phyloP scores from a whole-genome alignment of 2,797 vertebrate species.

The Anguilla anguilla region DNA sequence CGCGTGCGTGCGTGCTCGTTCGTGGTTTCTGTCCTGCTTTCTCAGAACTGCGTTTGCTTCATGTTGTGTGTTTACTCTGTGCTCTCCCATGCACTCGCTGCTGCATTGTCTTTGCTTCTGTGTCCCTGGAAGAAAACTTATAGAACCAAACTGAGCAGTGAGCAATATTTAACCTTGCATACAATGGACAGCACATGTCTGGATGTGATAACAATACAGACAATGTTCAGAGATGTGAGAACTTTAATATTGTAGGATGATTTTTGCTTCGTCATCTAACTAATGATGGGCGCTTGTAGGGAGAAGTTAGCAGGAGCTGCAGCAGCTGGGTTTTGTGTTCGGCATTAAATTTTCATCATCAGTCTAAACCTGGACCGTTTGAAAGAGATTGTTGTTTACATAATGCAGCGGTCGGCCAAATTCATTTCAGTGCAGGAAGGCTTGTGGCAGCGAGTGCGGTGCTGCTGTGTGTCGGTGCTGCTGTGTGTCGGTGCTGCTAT shows the following conservation, averaged over 20 bases:
- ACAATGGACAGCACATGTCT: neutral
- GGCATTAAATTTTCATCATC: neutral
- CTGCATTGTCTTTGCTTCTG: neutral
- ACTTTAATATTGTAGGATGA: neutral
- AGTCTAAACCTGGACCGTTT: neutral
- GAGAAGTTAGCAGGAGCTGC: neutral
- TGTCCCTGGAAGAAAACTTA: neutral
- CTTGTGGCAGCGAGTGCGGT: neutral
- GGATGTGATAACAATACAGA: neutral
- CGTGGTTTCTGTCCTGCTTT: neutral
- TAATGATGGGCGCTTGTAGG: too few relatives aligned
- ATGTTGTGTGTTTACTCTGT: conserved; percentile 52
- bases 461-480: neutral
- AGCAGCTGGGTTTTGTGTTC: neutral
- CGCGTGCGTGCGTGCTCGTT: neutral
- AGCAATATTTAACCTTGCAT: neutral
- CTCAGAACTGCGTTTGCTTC: conserved; percentile 41
- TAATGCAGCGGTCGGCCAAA: neutral
- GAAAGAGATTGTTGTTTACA: neutral
- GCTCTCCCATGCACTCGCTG: conserved; percentile 46
- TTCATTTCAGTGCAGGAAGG: neutral
- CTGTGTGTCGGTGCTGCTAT: neutral
- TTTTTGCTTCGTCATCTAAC: neutral
- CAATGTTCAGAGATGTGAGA: neutral
- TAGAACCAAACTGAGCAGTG: neutral